A percentile compares a stretch with the other conserved stretches of the same genome.
These are phyloP conservation scores for Cecidostiba fungosa DNA, from an alignment of 2,888 invertebrate genomes.

Conservation along the genomic window DNA sequence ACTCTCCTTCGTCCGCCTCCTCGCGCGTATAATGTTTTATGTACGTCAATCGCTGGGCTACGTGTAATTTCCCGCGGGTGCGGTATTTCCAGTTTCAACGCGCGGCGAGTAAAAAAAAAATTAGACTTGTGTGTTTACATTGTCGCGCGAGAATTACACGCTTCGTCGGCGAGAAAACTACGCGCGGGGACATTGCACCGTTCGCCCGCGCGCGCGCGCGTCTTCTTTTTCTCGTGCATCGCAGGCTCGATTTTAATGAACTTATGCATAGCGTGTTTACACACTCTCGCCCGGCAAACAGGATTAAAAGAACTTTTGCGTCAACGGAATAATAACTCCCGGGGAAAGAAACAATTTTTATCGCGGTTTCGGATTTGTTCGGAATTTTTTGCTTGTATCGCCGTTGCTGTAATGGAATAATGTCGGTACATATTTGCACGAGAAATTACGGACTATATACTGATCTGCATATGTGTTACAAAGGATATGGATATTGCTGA, in stretches of 20 bases:
- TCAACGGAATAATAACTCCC: background rate
- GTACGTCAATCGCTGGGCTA: constrained; percentile 53
- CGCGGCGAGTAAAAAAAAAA: constrained; percentile 29
- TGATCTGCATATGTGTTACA: no score
- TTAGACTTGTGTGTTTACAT: constrained; percentile 43
- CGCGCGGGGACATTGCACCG: background rate
- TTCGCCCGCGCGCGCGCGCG: background rate
- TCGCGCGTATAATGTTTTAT: constrained; percentile 42
- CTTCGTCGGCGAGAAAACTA: constrained; percentile 6
- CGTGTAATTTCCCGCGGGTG: constrained; percentile 57
- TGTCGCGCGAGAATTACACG: constrained; percentile 38
- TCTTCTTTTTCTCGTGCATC: background rate
- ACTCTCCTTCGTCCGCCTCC: background rate
- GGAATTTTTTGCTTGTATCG: background rate
- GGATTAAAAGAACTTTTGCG: constrained; percentile 28
- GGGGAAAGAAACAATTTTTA: background rate
- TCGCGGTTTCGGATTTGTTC: background rate
- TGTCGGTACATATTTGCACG: no score
- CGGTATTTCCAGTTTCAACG: constrained; percentile 35
- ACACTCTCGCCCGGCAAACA: background rate
- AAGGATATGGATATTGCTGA: no score
- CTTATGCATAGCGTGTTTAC: constrained; percentile 23
- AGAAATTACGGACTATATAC: no score
- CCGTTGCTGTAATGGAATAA: no score
- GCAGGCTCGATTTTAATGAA: constrained; percentile 33